Evolutionary conservation across 2,797 vertebrate genomes (phyloP), one percentile per base, ranked within the genome.

Genomic region (Falco biarmicus): DNA sequence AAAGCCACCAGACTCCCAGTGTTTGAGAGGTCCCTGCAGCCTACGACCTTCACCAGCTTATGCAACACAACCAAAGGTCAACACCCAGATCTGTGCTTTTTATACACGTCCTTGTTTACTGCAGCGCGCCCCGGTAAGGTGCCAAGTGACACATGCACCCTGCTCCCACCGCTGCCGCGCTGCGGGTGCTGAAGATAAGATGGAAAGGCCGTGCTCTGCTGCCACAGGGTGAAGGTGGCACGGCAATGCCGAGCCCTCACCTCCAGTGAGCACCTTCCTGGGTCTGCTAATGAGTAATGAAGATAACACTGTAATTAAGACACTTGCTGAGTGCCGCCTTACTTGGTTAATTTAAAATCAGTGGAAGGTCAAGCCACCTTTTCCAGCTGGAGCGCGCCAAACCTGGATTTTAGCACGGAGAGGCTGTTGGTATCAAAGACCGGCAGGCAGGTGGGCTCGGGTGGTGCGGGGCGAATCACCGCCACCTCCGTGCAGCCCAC

Each of bases 321-420:
- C 57, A 56, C 82, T 85, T 63, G 28, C 68, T 22, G 19, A 28
- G 32, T 3, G 43, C 71, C 80, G 84, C 84, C 32, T 48, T 29
- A 39, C 37, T 71, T 26, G 20, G 69, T 95, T 95, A 80, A 95
- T 94, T 87, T 94, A 66, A 93, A 96, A 94, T 71, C 95, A 90
- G 93, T 25, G 51, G 89, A 92, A 95, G 94, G 92, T 95, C 89
- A 94, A 70, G 45, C 87, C 91, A 60, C 90, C 43, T 21, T 84
- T 90, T 95, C 91, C 87, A 69, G n/a, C 14, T 28, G 6, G 65
- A 88, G 65, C 77, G 93, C 83, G 91, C 82, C 43, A 65, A 90
- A 56, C 21, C 29, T 19, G 31, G 11, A 4, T 32, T 70, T 56
- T 16, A 50, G 21, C 66, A 15, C 2, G 2, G 15, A 28, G 37